Percentiles rank a stretch among this genome's conserved stretches.
These are phyloP conservation scores for Pogonomyrmex californicus DNA, from an alignment of 1,140 invertebrate species.

Conservation along the genomic window DNA sequence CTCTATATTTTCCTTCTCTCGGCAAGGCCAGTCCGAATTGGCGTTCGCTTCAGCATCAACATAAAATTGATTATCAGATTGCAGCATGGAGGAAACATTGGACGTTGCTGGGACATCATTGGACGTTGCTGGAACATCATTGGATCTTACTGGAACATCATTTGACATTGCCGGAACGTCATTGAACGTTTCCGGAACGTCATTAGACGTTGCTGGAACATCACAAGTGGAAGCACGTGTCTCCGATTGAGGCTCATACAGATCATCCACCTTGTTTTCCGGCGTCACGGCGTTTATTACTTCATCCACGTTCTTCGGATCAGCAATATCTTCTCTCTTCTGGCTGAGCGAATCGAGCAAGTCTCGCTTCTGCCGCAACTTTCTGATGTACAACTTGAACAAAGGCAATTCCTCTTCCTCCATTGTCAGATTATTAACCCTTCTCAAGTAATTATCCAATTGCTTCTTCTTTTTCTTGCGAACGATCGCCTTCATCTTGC, in stretches of 20 bases:
- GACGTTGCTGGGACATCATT: neutral
- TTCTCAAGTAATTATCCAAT: conserved; percentile 6
- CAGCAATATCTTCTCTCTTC: conserved; percentile 51
- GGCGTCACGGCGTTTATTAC: conserved; percentile 78
- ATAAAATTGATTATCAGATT: conserved; percentile 20
- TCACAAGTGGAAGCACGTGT: neutral
- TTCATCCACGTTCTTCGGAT: conserved; percentile 71
- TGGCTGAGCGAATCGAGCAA: conserved; percentile 10
- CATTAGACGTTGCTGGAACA: neutral
- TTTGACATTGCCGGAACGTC: neutral
- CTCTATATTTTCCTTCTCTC: neutral
- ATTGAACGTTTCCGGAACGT: no score
- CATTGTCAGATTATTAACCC: conserved; percentile 46
- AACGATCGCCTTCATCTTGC: conserved; percentile 57
- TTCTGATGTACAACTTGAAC: conserved; percentile 59
- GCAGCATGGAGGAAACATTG: neutral
- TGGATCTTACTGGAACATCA: no score
- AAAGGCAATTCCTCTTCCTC: conserved; percentile 74
- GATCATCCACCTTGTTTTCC: conserved; percentile 58
- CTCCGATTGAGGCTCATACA: conserved; percentile 5
- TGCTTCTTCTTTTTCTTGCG: conserved; percentile 69
- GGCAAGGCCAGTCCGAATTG: conserved; percentile 38
- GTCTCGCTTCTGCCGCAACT: conserved; percentile 57
- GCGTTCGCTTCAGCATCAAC: conserved; percentile 49
- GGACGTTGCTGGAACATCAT: neutral